phyloP scores from a whole-genome alignment of 2,797 vertebrate species.

The Merluccius polli region DNA sequence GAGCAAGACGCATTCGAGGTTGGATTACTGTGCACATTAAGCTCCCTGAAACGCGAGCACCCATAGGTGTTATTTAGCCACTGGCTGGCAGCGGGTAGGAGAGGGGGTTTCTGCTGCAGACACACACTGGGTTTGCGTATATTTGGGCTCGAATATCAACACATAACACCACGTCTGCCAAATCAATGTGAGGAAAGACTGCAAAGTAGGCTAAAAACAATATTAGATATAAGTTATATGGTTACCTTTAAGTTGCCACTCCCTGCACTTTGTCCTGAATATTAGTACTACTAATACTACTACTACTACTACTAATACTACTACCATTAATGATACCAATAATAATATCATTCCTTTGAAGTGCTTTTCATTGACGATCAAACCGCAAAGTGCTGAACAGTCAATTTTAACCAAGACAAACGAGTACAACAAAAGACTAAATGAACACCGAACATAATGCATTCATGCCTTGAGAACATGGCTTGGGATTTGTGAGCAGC shows the following conservation, averaged over 20 bases:
- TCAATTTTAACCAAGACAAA: neutral
- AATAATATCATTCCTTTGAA: neutral
- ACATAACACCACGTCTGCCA: neutral
- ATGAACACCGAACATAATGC: neutral
- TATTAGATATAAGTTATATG: neutral
- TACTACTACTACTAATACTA: neutral
- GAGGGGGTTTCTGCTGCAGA: neutral
- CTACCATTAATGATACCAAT: too few species aligned
- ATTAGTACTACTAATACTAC: neutral
- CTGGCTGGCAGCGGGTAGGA: neutral
- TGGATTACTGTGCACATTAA: constrained; percentile 63
- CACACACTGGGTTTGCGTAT: constrained; percentile 4
- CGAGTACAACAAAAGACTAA: neutral
- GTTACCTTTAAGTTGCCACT: neutral
- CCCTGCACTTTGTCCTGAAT: neutral
- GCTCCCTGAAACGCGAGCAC: constrained; percentile 48
- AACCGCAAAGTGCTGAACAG: neutral
- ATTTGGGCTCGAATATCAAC: constrained; percentile 1
- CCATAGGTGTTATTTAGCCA: constrained; percentile 34
- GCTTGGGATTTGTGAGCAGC: neutral
- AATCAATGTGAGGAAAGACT: neutral
- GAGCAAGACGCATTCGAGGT: constrained; percentile 48
- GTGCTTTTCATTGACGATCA: neutral
- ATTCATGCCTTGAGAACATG: neutral
- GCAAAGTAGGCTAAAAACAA: neutral